phyloP scores from a whole-genome alignment of 30 jellyfish, hydroid and myxozoan genomes.

The Cassiopea andromeda region DNA sequence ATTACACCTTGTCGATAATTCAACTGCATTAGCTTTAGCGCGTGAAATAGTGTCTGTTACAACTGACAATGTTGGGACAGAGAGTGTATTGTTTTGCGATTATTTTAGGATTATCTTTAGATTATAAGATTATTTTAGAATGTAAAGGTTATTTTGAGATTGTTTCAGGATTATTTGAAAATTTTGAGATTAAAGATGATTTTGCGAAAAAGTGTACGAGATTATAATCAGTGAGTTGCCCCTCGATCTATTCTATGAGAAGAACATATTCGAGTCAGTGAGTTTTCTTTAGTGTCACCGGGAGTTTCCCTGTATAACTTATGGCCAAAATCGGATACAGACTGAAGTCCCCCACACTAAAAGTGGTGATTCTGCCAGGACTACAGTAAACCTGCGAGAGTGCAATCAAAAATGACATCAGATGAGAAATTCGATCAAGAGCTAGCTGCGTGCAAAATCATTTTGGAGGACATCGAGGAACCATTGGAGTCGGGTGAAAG shows the following conservation, averaged over 20 bases:
- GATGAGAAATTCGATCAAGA: background rate
- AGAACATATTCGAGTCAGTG: background rate
- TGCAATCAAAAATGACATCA: background rate
- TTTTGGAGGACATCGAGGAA: background rate
- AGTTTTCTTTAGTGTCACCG: constrained; percentile 8
- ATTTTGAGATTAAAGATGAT: no score
- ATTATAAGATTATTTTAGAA: no score
- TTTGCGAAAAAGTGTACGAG: no score
- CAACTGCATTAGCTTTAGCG: no score
- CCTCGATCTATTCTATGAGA: background rate
- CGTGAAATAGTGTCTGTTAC: no score
- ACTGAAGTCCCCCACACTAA: constrained; percentile 40
- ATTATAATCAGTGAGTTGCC: no score
- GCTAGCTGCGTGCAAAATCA: background rate
- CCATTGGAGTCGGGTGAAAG: constrained; percentile 25
- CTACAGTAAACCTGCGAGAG: background rate
- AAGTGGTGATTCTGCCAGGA: constrained; percentile 61
- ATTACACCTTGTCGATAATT: no score
- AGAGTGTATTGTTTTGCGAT: no score
- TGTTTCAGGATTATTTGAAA: no score
- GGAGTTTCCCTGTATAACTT: background rate
- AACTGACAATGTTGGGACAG: no score
- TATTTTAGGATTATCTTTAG: no score
- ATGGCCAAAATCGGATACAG: background rate
- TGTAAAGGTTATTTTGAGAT: no score